Evolutionary conservation across 2,797 vertebrate genomes (phyloP).

Genomic region (Manis javanica): DNA sequence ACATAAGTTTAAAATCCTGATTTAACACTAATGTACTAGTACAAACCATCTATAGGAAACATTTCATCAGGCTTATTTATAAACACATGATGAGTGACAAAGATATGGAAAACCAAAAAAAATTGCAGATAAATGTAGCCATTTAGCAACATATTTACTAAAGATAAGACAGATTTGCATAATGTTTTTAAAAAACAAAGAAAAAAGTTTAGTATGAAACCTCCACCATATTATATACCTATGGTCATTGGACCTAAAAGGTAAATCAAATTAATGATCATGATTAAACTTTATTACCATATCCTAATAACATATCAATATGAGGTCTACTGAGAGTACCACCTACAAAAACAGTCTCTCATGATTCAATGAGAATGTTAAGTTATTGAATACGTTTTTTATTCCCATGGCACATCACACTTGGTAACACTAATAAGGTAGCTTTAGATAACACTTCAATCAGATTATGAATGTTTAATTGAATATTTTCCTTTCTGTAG

Average conservation of each 20-base stretch:
- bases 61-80: conserved; percentile 83
- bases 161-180: conserved; percentile 53
- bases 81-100: conserved; percentile 77
- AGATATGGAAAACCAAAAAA: conserved; percentile 74
- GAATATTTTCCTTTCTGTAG: conserved; percentile 99
- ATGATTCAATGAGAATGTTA: conserved; percentile 82
- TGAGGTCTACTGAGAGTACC: conserved; percentile 84
- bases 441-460: conserved; percentile 81
- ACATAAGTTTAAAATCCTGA: conserved; percentile 69
- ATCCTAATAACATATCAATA: conserved; percentile 78
- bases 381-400: conserved; percentile 84
- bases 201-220: conserved; percentile 70
- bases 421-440: conserved; percentile 85
- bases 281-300: conserved; percentile 79
- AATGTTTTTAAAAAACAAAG: conserved; percentile 74
- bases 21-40: conserved; percentile 79
- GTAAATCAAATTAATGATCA: conserved; percentile 79
- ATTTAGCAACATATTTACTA: conserved; percentile 71
- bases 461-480: conserved; percentile 94
- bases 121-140: conserved; percentile 74
- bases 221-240: conserved; percentile 70
- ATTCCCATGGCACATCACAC: conserved; percentile 86
- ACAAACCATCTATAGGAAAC: conserved; percentile 84
- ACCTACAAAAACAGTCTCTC: conserved; percentile 84
- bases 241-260: conserved; percentile 80